Conservation (phyloP, 37 sponge, comb jelly and placozoan genomes). For the Spongilla lacustris region DNA sequence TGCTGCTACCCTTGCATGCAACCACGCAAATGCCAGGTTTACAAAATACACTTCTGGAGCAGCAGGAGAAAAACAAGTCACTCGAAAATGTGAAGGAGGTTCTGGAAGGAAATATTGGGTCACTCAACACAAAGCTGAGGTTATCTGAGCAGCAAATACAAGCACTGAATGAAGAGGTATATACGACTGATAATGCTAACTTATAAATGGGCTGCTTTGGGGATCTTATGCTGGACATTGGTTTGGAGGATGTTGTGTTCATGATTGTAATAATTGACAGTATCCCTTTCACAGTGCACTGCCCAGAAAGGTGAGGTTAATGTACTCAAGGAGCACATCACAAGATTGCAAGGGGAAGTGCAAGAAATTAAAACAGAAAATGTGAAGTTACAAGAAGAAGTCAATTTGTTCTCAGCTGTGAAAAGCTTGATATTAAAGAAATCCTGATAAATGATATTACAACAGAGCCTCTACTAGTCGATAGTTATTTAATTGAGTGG, state of each 20-base stretch:
- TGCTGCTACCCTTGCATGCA: not conserved
- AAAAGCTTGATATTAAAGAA: slow-evolving; percentile 13
- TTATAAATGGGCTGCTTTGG: not conserved
- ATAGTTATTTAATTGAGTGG: not conserved
- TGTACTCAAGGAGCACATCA: not conserved
- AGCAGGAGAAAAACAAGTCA: not conserved
- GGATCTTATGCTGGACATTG: too few relatives aligned
- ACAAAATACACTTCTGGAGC: not conserved
- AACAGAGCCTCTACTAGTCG: not conserved
- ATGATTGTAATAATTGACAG: not conserved
- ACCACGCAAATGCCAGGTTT: not conserved
- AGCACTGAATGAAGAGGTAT: not conserved
- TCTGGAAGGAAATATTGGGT: not conserved
- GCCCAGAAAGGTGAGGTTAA: not conserved
- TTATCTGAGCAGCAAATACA: not conserved
- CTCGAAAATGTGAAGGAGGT: not conserved
- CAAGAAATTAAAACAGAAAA: not conserved
- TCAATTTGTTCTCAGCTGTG: slow-evolving; percentile 31
- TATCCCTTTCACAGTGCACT: not conserved
- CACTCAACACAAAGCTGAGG: not conserved
- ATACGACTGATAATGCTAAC: too few relatives aligned
- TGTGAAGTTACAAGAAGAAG: slow-evolving; percentile 14
- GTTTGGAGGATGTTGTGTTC: too few relatives aligned
- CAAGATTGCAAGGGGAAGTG: not conserved
- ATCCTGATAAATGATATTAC: not conserved